Conservation (phyloP, 2,797 vertebrate genomes). For the Toxotes lorentzi region DNA sequence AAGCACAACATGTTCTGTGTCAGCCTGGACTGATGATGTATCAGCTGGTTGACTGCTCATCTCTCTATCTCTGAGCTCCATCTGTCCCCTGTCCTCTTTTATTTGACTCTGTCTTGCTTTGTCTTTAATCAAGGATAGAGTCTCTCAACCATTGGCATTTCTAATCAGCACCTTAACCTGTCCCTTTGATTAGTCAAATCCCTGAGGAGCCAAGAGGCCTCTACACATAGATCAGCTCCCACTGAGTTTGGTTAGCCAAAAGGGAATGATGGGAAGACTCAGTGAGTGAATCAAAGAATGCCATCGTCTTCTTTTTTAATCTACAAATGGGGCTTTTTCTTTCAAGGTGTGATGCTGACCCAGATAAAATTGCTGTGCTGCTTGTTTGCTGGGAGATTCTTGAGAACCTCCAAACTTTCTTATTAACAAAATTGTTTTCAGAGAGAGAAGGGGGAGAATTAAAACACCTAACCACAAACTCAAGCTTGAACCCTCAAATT, state of each 20-base stretch:
- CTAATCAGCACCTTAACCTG: slow-evolving; percentile 62
- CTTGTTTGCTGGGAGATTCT: slow-evolving; percentile 23
- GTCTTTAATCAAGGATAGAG: slow-evolving; percentile 80
- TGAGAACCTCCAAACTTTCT: slow-evolving; percentile 40
- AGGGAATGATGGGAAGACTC: slow-evolving; percentile 17
- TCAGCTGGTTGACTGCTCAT: neutral
- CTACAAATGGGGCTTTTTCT: slow-evolving; percentile 65
- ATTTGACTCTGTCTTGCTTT: slow-evolving; percentile 5
- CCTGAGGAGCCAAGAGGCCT: slow-evolving; percentile 35
- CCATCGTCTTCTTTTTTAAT: slow-evolving; percentile 70
- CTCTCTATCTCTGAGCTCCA: neutral
- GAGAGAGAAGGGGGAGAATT: slow-evolving; percentile 8
- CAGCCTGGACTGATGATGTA: neutral
- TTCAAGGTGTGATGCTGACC: slow-evolving; percentile 29
- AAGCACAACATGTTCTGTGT: neutral
- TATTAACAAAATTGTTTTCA: slow-evolving; percentile 52
- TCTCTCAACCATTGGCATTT: slow-evolving; percentile 51
- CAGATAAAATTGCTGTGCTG: slow-evolving; percentile 9
- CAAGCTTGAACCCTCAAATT: neutral
- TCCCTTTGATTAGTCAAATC: slow-evolving; percentile 70
- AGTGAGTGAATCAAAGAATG: slow-evolving; percentile 47
- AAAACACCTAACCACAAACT: neutral
- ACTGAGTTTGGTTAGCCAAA: slow-evolving; percentile 13
- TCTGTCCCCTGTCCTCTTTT: neutral
- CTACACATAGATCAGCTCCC: slow-evolving; percentile 24